These are phyloP conservation scores for Anser cygnoides DNA, from an alignment of 2,113 vertebrate species.

Conservation along the genomic window DNA sequence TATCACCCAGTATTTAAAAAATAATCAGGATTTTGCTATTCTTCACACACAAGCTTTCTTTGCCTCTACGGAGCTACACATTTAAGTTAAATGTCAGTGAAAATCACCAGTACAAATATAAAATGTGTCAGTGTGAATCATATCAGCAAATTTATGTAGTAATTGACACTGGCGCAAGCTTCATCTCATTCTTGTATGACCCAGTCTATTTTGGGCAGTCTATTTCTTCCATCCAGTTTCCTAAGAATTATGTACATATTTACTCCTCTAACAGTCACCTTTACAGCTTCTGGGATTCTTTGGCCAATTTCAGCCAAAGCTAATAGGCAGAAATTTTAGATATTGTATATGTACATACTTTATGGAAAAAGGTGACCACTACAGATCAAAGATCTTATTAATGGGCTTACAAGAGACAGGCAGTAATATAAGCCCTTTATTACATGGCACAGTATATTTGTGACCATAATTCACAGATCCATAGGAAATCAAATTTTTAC, in stretches of 20 bases:
- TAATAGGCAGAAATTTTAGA: neutral
- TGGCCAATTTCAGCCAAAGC: neutral
- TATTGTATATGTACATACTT: neutral
- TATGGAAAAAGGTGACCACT: neutral
- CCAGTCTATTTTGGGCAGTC: slow-evolving; percentile 33
- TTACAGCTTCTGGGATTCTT: slow-evolving; percentile 15
- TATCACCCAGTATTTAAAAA: slow-evolving; percentile 35
- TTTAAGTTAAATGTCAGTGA: slow-evolving; percentile 53
- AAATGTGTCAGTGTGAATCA: slow-evolving; percentile 58
- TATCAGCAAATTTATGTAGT: slow-evolving; percentile 48
- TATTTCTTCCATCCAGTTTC: slow-evolving; percentile 3
- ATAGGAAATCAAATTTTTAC: neutral
- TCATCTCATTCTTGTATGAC: neutral
- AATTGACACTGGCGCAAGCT: slow-evolving; percentile 47
- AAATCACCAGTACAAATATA: slow-evolving; percentile 51
- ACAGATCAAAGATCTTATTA: neutral
- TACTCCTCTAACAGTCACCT: neutral
- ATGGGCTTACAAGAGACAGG: neutral
- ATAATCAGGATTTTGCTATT: slow-evolving; percentile 56
- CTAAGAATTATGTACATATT: neutral
- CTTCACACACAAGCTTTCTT: slow-evolving; percentile 30
- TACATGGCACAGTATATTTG: neutral
- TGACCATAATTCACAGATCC: neutral
- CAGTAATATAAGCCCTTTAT: neutral
- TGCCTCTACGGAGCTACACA: neutral